Percentiles rank a stretch among this genome's conserved stretches.
Conservation (phyloP, 2,888 invertebrate species). For the Caenorhabditis wallacei region DNA sequence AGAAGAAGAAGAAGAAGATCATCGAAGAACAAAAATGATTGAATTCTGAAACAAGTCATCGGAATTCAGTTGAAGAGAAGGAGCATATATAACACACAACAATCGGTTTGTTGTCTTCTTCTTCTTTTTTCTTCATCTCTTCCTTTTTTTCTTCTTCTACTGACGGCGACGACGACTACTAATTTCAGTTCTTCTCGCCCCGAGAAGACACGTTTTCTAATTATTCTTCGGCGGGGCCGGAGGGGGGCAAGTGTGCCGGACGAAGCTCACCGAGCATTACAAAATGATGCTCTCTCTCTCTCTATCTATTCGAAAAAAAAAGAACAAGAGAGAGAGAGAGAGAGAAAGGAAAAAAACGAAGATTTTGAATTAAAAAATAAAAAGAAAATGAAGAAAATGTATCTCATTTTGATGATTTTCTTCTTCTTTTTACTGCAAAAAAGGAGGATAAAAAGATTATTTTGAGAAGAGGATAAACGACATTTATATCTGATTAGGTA, state of each 20-base stretch:
- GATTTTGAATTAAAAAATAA: conserved; percentile 27
- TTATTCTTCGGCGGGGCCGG: conserved; percentile 55
- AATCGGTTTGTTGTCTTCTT: conserved; percentile 46
- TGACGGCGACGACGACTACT: conserved; percentile 48
- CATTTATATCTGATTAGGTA: conserved; percentile 19
- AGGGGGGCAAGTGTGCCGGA: conserved; percentile 44
- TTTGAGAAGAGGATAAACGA: not conserved
- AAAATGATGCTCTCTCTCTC: conserved; percentile 47
- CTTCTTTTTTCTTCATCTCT: not conserved
- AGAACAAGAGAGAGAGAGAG: conserved; percentile 2
- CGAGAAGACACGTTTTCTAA: conserved; percentile 63
- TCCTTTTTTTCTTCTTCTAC: conserved; percentile 20
- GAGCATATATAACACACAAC: conserved; percentile 33
- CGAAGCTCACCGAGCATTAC: conserved; percentile 59
- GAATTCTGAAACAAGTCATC: conserved; percentile 31
- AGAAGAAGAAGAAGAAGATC: not conserved
- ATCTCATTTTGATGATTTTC: not conserved
- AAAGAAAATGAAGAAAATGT: conserved; percentile 17
- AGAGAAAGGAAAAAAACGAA: conserved; percentile 8
- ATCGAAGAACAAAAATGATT: conserved; percentile 13
- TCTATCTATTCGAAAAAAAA: too few relatives aligned
- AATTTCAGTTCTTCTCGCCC: conserved; percentile 59
- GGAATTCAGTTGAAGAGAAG: conserved; percentile 8
- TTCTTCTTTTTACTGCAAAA: not conserved
- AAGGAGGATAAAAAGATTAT: conserved; percentile 16